Percentiles rank a stretch among this genome's conserved stretches.
phyloP scores from a whole-genome alignment of 2,888 invertebrate species.

The Mythimna pallens region DNA sequence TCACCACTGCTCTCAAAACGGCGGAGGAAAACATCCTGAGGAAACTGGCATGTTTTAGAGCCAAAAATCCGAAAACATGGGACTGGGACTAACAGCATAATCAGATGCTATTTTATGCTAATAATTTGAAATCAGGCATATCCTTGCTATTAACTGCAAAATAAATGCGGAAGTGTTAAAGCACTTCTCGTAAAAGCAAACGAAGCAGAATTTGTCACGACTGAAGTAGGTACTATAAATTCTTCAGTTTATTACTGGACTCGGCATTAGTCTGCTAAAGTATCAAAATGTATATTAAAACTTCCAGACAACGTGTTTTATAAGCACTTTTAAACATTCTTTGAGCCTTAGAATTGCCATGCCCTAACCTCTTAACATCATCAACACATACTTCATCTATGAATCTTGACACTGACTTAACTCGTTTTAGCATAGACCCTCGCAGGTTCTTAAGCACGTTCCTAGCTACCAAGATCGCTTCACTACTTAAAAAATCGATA shows the following conservation, averaged over 20 bases:
- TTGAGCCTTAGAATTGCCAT: slow-evolving; percentile 20
- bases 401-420: slow-evolving; percentile 66
- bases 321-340: slow-evolving; percentile 25
- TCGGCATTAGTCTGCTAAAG: slow-evolving; percentile 28
- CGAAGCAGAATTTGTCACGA: slow-evolving; percentile 39
- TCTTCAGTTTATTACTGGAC: slow-evolving; percentile 52
- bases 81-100: too few species aligned
- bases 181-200: slow-evolving; percentile 37
- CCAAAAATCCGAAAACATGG: too few species aligned
- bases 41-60: too few species aligned
- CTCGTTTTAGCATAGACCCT: slow-evolving; percentile 62
- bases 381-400: slow-evolving; percentile 54
- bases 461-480: slow-evolving; percentile 63
- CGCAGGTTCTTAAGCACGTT: slow-evolving; percentile 77
- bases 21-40: too few species aligned
- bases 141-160: slow-evolving; percentile 8
- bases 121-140: not conserved
- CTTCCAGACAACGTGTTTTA: slow-evolving; percentile 8
- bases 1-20: too few species aligned
- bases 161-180: slow-evolving; percentile 28
- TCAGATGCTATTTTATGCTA: not conserved
- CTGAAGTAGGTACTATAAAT: slow-evolving; percentile 36
- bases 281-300: slow-evolving; percentile 32
- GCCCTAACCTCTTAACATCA: slow-evolving; percentile 38
- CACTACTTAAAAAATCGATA: slow-evolving; percentile 64